phyloP scores from a whole-genome alignment of 2,113 vertebrate species.

The Xiphophorus couchianus region DNA sequence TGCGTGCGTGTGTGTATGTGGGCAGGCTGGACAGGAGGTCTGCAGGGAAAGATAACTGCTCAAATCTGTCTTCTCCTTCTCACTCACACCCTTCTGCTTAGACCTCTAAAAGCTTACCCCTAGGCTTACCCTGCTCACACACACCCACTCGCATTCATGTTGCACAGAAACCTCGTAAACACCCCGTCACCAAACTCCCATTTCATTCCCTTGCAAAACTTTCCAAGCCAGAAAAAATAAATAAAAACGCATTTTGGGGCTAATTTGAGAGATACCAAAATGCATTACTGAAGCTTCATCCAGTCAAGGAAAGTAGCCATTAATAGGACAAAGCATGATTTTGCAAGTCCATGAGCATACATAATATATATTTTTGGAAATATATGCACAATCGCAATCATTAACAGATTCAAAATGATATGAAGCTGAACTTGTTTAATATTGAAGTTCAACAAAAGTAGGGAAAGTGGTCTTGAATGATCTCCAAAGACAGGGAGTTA shows the following conservation, averaged over 20 bases:
- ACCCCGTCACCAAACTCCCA: conserved; percentile 55
- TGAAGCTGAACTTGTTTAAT: conserved; percentile 54
- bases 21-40: conserved; percentile 70
- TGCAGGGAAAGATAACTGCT: conserved; percentile 75
- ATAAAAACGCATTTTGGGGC: conserved; percentile 3
- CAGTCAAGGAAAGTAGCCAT: conserved; percentile 52
- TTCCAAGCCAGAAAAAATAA: conserved; percentile 12
- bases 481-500: conserved; percentile 27
- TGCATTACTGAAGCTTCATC: conserved; percentile 49
- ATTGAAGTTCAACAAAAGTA: conserved; percentile 69
- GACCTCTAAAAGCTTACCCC: conserved; percentile 75
- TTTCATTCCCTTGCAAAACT: conserved; percentile 41
- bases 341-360: conserved; percentile 17
- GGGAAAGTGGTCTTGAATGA: conserved; percentile 61
- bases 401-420: conserved; percentile 18
- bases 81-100: conserved; percentile 72
- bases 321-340: conserved; percentile 43
- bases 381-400: conserved; percentile 14
- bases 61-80: conserved; percentile 76
- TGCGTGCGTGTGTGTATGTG: conserved; percentile 32
- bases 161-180: conserved; percentile 50
- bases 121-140: conserved; percentile 57
- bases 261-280: conserved; percentile 34
- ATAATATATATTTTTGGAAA: background rate
- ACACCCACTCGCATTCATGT: conserved; percentile 32